These are phyloP conservation scores for Benitochromis conjunctus DNA, from an alignment of 2,113 vertebrate species.

Conservation along the genomic window DNA sequence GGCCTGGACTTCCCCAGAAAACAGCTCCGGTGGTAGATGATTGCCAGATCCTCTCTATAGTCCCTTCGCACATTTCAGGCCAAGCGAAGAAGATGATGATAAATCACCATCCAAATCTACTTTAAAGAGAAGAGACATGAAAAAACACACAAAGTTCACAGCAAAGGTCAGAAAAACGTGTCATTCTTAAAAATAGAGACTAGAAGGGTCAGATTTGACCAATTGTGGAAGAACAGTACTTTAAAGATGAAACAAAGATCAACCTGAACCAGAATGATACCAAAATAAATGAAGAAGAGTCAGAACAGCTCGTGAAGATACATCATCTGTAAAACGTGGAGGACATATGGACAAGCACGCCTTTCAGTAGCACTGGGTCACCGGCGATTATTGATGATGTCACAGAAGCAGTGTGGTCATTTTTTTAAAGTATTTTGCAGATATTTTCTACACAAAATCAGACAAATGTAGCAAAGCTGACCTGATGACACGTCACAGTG, in stretches of 20 bases:
- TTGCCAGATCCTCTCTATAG: neutral
- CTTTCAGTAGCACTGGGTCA: neutral
- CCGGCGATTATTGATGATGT: neutral
- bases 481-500: neutral
- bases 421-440: neutral
- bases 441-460: neutral
- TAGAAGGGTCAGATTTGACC: neutral
- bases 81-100: fast-evolving
- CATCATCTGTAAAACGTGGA: neutral
- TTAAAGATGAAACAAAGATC: neutral
- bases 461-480: neutral
- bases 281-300: neutral
- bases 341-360: neutral
- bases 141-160: neutral
- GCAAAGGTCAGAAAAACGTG: neutral
- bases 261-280: neutral
- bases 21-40: neutral
- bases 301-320: neutral
- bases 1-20: neutral
- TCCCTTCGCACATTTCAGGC: neutral
- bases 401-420: neutral
- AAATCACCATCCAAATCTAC: neutral
- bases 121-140: neutral
- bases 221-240: neutral
- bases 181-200: neutral